Evolutionary conservation across 2,888 invertebrate genomes (phyloP), one percentile per base, ranked within the genome.

Genomic region (Euclidia mi): DNA sequence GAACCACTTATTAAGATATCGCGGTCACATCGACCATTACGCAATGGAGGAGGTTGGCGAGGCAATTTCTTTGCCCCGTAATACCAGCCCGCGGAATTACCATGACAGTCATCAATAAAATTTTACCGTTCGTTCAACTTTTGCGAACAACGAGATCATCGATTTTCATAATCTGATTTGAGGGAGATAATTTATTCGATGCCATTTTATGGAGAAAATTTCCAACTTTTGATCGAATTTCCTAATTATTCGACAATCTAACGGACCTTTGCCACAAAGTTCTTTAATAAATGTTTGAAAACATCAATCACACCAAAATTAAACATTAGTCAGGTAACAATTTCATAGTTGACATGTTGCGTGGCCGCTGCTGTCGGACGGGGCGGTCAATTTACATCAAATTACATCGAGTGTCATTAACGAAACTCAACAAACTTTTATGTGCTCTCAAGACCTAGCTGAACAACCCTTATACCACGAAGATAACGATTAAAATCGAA

Each of bases 331-430:
- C 85, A 84, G 85, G 88, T 91, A 88, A 90, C 89, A 90, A 91
- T 92, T 91, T 91, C 88, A 91, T 89, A 92, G 93, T 90, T 90
- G 93, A 92, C 93, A 91, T 87, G 84, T 92, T 91, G 93, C 94
- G 91, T 93, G 93, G 80, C 69, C 74, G 82, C 83, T 78, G 77
- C 84, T 81, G 85, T 84, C 85, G 78, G 83, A 72, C 80, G 77
- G 56, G 73, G 78, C 78, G 88, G 88, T 90, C 90, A 92, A 92
- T 92, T 93, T 91, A 92, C 90, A 89, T 91, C 89, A 89, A 92
- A 93, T 92, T 92, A 92, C 89, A 85, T 82, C 81, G 81, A 88
- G 82, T 88, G 89, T 91, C 92, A 92, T 93, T 94, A 94, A 90
- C 87, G 79, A 81, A 87, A 81, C 77, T 62, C 76, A 68, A 85